These are phyloP conservation scores for Tenthredo distinguenda DNA, from an alignment of 2,888 invertebrate species.

Conservation along the genomic window DNA sequence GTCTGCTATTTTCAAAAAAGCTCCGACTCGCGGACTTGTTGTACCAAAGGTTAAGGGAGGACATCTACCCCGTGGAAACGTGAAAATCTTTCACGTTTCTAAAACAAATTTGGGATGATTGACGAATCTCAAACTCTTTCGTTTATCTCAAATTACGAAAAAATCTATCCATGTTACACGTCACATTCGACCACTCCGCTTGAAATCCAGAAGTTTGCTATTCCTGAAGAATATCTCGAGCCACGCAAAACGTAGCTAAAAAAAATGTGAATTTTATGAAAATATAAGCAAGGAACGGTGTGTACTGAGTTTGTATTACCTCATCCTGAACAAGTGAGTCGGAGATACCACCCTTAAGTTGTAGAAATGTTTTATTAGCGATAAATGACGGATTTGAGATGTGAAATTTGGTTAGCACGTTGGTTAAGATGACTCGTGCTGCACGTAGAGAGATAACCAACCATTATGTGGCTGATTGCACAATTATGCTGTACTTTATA, in stretches of 20 bases:
- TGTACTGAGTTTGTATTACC: background rate
- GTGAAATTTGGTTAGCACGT: conserved; percentile 33
- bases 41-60: background rate
- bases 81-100: background rate
- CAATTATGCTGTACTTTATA: conserved; percentile 56
- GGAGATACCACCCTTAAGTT: background rate
- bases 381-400: background rate
- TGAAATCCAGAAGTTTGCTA: background rate
- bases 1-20: conserved; percentile 10
- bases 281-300: background rate
- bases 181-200: no score
- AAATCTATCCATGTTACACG: background rate
- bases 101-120: background rate
- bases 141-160: background rate
- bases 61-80: background rate
- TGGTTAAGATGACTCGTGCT: conserved; percentile 4
- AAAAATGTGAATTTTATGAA: background rate
- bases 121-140: background rate
- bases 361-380: background rate
- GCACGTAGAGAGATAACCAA: conserved; percentile 53
- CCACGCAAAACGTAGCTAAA: background rate
- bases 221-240: background rate
- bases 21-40: background rate
- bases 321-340: background rate
- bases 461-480: conserved; percentile 53